Percentiles rank a stretch among this genome's conserved stretches.
phyloP scores from a whole-genome alignment of 2,888 invertebrate genomes.

The Zygogramma bicolorata region DNA sequence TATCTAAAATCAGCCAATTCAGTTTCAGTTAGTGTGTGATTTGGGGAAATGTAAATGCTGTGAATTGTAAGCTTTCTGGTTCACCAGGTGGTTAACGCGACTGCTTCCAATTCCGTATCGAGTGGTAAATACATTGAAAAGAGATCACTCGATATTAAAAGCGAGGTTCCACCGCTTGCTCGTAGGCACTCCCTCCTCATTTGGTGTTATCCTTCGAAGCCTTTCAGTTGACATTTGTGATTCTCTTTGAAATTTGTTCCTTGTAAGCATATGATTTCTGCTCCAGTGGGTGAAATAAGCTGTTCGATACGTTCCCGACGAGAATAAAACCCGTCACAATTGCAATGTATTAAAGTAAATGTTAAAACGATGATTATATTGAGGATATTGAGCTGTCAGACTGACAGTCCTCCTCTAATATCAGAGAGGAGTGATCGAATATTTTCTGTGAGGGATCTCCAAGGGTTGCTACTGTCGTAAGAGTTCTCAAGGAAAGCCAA shows the following conservation, averaged over 20 bases:
- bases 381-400: conserved; percentile 1
- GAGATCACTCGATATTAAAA: conserved; percentile 18
- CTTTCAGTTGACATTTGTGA: conserved; percentile 30
- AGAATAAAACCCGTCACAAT: conserved; percentile 31
- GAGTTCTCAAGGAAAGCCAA: too few relatives aligned
- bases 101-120: conserved; percentile 29
- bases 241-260: conserved; percentile 36
- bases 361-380: background rate
- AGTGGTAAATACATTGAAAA: conserved; percentile 24
- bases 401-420: background rate
- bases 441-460: too few relatives aligned
- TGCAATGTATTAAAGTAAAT: conserved; percentile 32
- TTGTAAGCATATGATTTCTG: conserved; percentile 33
- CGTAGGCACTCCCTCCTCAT: conserved; percentile 5
- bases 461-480: too few relatives aligned
- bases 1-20: conserved; percentile 2
- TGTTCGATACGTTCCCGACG: conserved; percentile 32
- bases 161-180: conserved; percentile 33
- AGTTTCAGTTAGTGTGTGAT: background rate
- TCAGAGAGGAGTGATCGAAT: background rate
- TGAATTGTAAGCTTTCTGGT: conserved; percentile 32
- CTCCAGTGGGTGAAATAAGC: conserved; percentile 19
- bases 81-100: conserved; percentile 28
- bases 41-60: conserved; percentile 24
- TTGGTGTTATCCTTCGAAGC: conserved; percentile 26